Evolutionary conservation across 2,888 invertebrate genomes (phyloP), one percentile per base, ranked within the genome.

Genomic region (Operophtera brumata): DNA sequence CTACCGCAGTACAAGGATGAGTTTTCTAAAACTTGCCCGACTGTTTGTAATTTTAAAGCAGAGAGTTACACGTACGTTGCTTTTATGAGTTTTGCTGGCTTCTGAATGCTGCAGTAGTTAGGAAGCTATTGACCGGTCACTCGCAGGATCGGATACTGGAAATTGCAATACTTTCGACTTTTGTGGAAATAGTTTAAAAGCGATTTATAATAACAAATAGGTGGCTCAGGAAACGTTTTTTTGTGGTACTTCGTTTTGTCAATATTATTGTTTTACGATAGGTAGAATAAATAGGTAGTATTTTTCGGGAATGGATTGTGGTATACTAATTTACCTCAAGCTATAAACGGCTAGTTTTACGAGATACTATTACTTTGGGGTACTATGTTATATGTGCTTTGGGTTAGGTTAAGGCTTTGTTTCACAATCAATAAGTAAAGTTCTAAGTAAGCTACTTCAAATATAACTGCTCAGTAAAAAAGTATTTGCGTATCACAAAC

Each of bases 21-120:
- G 86, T 85, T 86, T 79, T 83, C 78, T 79, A 78, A 84, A 88
- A 87, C 86, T 87, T 87, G 73, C 73, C 77, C 82, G 81, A 79
- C 86, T 84, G 86, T 86, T 86, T 83, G 85, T 86, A 86, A 86
- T 87, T 86, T 85, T 84, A 84, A 85, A 86, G 86, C 80, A 82
- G 80, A 82, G 80, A 83, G 79, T 79, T 82, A 80, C 79, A 81
- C 77, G 80, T 75, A 73, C 68, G 64, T 61, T 79, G 66, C 65
- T 79, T 84, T 84, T 85, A 86, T 85, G 84, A 85, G 84, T 83
- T 86, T 83, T 78, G 82, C 83, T 82, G 74, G 72, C 62, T 66
- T 66, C 64, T 69, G 71, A 75, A 73, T 73, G 71, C 67, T 7
- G 39, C 57, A 59, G 71, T 80, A 75, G 75, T 73, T 70, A 67